A percentile compares a stretch with the other conserved stretches of the same genome.
These are phyloP conservation scores for Ceratitis capitata DNA, from an alignment of 1,140 invertebrate genomes.

Conservation along the genomic window DNA sequence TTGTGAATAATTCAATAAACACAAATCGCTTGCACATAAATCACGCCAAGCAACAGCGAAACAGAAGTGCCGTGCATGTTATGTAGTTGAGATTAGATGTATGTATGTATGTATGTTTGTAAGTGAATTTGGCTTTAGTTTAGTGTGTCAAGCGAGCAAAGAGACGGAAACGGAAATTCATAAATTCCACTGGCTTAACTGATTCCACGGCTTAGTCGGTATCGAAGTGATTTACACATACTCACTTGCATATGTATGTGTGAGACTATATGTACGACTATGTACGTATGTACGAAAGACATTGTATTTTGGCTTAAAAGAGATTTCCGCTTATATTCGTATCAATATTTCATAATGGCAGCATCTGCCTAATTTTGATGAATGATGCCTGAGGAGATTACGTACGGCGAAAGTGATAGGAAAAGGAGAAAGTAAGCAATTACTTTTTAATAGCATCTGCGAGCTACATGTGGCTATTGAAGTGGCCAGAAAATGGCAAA, in stretches of 20 bases:
- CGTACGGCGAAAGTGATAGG: too few relatives aligned
- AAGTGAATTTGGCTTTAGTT: neutral
- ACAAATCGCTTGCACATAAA: neutral
- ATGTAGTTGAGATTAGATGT: neutral
- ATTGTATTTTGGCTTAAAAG: neutral
- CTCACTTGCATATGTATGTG: too few relatives aligned
- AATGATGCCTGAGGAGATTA: neutral
- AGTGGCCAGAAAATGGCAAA: neutral
- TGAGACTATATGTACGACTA: too few relatives aligned
- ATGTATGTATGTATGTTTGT: neutral
- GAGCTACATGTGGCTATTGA: neutral
- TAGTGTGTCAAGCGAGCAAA: neutral
- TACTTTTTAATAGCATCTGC: neutral
- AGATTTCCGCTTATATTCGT: neutral
- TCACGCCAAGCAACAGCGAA: neutral
- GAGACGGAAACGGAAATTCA: neutral
- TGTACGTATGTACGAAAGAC: too few relatives aligned
- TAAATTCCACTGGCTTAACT: neutral
- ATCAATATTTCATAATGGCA: neutral
- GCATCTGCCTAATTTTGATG: neutral
- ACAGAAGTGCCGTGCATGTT: too few relatives aligned
- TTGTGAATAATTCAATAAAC: slow-evolving; percentile 8
- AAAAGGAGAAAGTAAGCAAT: neutral
- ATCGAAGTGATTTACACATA: too few relatives aligned
- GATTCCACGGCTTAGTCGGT: neutral